Conservation (phyloP, 2,797 vertebrate genomes). For the Gila robusta region DNA sequence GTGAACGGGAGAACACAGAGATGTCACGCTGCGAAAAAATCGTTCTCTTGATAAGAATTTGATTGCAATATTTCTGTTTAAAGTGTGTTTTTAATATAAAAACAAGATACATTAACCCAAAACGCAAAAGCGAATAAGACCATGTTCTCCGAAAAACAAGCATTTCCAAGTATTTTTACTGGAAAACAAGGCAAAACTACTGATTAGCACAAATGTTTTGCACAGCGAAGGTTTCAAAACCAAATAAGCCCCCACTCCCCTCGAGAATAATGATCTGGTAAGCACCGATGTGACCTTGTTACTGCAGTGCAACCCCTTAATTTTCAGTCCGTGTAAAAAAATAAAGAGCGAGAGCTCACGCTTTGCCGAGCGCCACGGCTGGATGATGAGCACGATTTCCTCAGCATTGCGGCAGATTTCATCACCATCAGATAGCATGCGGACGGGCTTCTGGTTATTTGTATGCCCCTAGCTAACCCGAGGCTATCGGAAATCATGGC, state of each 20-base stretch:
- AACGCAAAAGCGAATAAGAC: background rate
- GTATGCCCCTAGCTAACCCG: conserved; percentile 60
- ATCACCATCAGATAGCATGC: conserved; percentile 74
- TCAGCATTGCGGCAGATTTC: conserved; percentile 76
- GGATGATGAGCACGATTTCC: conserved; percentile 62
- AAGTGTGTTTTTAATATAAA: background rate
- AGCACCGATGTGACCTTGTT: conserved; percentile 57
- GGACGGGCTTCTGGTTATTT: conserved; percentile 78
- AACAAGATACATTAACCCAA: background rate
- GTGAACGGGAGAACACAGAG: conserved; percentile 36
- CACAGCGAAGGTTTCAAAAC: conserved; percentile 26
- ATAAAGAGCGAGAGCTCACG: conserved; percentile 64
- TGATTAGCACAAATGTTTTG: conserved; percentile 44
- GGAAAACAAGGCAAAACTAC: conserved; percentile 15
- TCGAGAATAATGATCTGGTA: conserved; percentile 53
- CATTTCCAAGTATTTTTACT: conserved; percentile 14
- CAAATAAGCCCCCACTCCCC: conserved; percentile 46
- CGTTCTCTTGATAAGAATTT: background rate
- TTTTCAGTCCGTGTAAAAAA: conserved; percentile 52
- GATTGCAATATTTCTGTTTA: background rate
- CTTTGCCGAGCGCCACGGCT: conserved; percentile 53
- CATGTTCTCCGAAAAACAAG: background rate
- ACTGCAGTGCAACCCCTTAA: conserved; percentile 61
- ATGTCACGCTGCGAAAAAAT: background rate
- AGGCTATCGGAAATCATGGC: conserved; percentile 61